Evolutionary conservation across 2,113 vertebrate genomes (phyloP).

Genomic region (Edolisoma coerulescens): DNA sequence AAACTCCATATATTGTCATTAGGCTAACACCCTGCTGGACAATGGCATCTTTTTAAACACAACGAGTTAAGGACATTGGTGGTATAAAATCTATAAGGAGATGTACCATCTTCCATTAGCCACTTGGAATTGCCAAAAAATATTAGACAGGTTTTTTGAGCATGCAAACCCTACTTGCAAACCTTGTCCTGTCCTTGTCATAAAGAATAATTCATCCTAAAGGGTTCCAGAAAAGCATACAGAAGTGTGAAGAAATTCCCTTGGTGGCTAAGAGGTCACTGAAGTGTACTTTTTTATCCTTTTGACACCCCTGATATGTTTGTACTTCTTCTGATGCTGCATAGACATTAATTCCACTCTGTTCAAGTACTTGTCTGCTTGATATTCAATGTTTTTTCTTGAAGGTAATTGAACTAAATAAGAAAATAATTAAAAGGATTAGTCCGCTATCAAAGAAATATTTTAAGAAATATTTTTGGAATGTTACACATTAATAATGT

Average conservation of each 20-base stretch:
- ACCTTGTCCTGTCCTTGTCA: not conserved
- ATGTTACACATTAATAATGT: not conserved
- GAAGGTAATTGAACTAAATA: not conserved
- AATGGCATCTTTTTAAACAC: not conserved
- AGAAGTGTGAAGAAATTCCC: not conserved
- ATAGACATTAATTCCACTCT: not conserved
- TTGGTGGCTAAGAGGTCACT: not conserved
- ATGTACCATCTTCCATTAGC: not conserved
- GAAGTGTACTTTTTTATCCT: not conserved
- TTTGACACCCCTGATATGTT: not conserved
- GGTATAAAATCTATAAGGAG: not conserved
- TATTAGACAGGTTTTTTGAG: not conserved
- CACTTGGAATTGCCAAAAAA: not conserved
- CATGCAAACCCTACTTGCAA: not conserved
- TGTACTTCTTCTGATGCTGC: not conserved
- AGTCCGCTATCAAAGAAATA: not conserved
- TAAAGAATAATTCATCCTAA: not conserved
- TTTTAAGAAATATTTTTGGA: not conserved
- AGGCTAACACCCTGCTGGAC: not conserved
- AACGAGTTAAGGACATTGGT: not conserved
- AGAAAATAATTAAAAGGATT: not conserved
- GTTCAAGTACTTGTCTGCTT: not conserved
- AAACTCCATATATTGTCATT: not conserved
- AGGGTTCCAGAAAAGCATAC: not conserved
- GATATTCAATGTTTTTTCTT: not conserved